A percentile compares a stretch with the other conserved stretches of the same genome.
phyloP scores from a whole-genome alignment of 92 coral and sea anemone species.

The Scolanthus callimorphus region DNA sequence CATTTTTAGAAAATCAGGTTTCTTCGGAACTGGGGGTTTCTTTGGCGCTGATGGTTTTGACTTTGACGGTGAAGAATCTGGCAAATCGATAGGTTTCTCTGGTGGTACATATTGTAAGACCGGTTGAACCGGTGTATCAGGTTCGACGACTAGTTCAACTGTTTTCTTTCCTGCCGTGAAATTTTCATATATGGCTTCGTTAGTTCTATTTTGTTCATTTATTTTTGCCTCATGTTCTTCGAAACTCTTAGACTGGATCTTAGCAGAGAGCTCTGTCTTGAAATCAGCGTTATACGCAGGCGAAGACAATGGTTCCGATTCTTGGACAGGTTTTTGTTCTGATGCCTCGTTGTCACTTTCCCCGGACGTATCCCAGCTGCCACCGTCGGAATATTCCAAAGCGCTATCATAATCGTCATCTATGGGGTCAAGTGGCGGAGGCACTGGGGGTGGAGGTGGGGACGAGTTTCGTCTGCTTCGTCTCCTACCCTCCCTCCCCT shows the following conservation, averaged over 20 bases:
- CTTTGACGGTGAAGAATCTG: too few relatives aligned
- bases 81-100: too few relatives aligned
- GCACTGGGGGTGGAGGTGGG: constrained; percentile 75
- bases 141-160: too few relatives aligned
- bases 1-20: constrained; percentile 9
- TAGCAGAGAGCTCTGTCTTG: background rate
- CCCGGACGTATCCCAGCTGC: constrained; percentile 34
- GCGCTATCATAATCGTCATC: constrained; percentile 32
- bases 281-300: background rate
- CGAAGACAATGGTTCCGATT: too few relatives aligned
- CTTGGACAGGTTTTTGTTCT: background rate
- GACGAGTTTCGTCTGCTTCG: constrained; percentile 16
- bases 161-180: too few relatives aligned
- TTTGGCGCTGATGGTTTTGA: background rate
- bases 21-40: constrained; percentile 26
- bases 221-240: too few relatives aligned
- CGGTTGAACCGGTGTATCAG: too few relatives aligned
- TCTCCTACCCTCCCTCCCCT: constrained; percentile 31
- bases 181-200: background rate
- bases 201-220: background rate
- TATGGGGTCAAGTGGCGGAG: constrained; percentile 53
- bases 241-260: too few relatives aligned
- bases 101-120: too few relatives aligned
- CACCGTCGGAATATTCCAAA: constrained; percentile 32
- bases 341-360: constrained; percentile 7